A percentile compares a stretch with the other conserved stretches of the same genome.
Evolutionary conservation across 2,113 vertebrate species (phyloP).

Genomic region (Hymenochirus boettgeri): DNA sequence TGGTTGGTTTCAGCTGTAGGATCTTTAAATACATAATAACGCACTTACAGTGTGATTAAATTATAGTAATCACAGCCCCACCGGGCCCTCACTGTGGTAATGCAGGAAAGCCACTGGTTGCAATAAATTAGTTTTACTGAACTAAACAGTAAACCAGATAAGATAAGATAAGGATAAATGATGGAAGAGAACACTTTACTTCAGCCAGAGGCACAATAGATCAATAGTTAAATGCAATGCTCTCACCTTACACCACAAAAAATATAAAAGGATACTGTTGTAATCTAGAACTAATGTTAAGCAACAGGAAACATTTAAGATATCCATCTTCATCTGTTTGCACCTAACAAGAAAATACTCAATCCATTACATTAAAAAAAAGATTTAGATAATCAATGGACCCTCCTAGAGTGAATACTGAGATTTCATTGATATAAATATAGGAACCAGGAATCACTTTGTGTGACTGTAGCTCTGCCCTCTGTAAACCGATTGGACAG

Average conservation of each 20-base stretch:
- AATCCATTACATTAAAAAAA: no score
- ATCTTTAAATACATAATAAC: constrained; percentile 47
- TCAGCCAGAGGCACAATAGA: constrained; percentile 30
- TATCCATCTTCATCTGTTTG: neutral
- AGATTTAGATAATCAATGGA: no score
- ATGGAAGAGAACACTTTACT: constrained; percentile 32
- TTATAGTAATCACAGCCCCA: constrained; percentile 52
- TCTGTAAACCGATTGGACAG: no score
- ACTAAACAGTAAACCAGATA: constrained; percentile 55
- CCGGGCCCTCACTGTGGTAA: constrained; percentile 50
- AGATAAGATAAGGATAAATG: constrained; percentile 37
- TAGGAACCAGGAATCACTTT: no score
- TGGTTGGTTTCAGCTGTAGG: constrained; percentile 7
- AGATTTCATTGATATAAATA: no score
- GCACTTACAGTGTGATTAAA: constrained; percentile 55
- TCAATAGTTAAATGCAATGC: constrained; percentile 33
- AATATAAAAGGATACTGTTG: neutral
- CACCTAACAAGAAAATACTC: neutral
- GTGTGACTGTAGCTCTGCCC: no score
- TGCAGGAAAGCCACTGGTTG: constrained; percentile 54
- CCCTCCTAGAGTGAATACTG: no score
- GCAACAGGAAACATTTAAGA: neutral
- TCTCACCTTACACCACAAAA: constrained; percentile 19
- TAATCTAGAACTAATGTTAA: neutral
- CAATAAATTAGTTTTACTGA: constrained; percentile 62